Evolutionary conservation across 2,797 vertebrate genomes (phyloP).

Genomic region (Arnoldichthys spilopterus): DNA sequence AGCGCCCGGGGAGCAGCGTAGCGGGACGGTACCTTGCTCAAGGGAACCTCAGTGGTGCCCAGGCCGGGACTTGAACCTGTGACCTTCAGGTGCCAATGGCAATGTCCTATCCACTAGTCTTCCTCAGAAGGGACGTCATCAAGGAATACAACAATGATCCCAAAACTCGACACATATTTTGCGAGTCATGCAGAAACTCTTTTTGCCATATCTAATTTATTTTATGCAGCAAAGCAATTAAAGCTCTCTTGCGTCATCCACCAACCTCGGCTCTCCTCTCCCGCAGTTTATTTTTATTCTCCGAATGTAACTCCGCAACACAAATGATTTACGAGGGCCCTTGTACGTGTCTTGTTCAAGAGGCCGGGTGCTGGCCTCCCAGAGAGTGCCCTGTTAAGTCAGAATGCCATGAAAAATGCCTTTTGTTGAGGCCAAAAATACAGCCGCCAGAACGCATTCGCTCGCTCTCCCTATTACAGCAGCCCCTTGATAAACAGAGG

Average conservation of each 20-base stretch:
- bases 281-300: constrained; percentile 29
- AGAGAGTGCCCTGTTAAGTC: constrained; percentile 47
- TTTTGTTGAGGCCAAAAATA: constrained; percentile 44
- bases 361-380: constrained; percentile 50
- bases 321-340: constrained; percentile 33
- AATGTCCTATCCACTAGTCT: too few species aligned
- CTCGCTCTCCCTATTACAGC: constrained; percentile 53
- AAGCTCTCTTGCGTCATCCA: constrained; percentile 6
- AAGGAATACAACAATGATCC: background rate
- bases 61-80: too few species aligned
- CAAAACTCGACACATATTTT: background rate
- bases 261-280: background rate
- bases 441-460: constrained; percentile 45
- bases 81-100: too few species aligned
- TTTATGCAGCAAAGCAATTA: constrained; percentile 19
- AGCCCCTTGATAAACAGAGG: constrained; percentile 52
- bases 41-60: too few species aligned
- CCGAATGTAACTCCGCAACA: constrained; percentile 11
- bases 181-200: background rate
- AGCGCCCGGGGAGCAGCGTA: too few species aligned
- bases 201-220: constrained; percentile 2
- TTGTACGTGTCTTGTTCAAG: constrained; percentile 38
- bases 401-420: constrained; percentile 49
- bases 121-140: too few species aligned
- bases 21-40: too few species aligned